Evolutionary conservation across 2,113 vertebrate genomes (phyloP), one percentile per base, ranked within the genome.

Genomic region (Corythornis cristatus): DNA sequence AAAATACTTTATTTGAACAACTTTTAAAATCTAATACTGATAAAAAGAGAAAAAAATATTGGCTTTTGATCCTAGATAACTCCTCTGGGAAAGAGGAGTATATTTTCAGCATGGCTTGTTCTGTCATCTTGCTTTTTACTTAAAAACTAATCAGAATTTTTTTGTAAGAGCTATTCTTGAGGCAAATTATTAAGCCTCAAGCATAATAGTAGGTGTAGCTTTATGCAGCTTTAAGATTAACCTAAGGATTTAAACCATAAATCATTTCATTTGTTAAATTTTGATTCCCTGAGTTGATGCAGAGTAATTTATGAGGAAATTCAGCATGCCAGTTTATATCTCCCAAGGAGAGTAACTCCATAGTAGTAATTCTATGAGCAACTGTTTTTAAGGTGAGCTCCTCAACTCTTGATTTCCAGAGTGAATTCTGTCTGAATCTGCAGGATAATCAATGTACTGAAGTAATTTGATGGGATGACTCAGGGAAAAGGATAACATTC

Each of bases 391-490:
- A 80, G 57, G 45, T 33, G 37, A 67, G 56, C 68, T 73, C 12
- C n/a, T 50, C 45, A 58, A 37, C n/a, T 79, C 54, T 76, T 67
- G 4, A 15, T 89, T 65, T 66, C 71, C 85, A 78, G n/a, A 8
- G 75, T 35, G 43, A 35, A 1, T 58, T 88, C 64, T 86, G 15
- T 73, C 7, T 76, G 67, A 37, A 76, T 72, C 75, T 67, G 40
- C 37, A 46, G 62, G 56, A 48, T 74, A 31, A 76, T 76, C 58
- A 51, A 54, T 4, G 4, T 75, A 61, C 75, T 90, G 50, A 75
- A 86, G 80, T 68, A 56, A 72, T 84, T 58, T 75, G 73, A 28
- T 86, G 83, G 67, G 13, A 91, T 96, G 96, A 95, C 87, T 93
- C 84, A 75, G 87, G 89, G 71, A 76, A 94, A 89, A 89, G 16